Evolutionary conservation across 2,113 vertebrate species (phyloP).

Genomic region (Theristicus caerulescens): DNA sequence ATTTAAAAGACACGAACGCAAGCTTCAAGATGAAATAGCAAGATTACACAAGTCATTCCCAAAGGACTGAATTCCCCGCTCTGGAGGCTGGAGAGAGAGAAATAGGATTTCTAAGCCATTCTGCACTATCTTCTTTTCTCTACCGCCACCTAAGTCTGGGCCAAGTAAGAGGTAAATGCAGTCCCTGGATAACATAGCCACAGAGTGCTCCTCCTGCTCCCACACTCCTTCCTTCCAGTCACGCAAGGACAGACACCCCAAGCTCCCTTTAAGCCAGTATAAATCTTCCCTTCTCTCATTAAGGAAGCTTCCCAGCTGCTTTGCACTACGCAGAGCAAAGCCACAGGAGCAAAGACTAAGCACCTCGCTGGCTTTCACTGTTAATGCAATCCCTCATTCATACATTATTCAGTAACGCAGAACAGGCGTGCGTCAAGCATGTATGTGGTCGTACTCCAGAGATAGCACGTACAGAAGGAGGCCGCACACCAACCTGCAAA

Average conservation of each 20-base stretch:
- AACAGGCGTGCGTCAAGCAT: rapidly evolving
- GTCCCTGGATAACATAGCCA: neutral
- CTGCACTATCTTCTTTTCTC: neutral
- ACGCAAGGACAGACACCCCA: neutral
- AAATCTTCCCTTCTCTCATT: neutral
- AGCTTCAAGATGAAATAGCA: neutral
- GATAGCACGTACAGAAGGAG: neutral
- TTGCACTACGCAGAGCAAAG: neutral
- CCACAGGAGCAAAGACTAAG: neutral
- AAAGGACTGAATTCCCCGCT: neutral
- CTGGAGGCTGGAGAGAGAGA: neutral
- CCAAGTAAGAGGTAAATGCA: neutral
- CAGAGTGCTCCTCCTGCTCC: neutral
- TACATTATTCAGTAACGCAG: neutral
- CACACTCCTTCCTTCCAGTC: neutral
- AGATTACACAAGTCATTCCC: neutral
- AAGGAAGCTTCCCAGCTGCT: neutral
- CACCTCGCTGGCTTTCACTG: neutral
- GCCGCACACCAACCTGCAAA: neutral
- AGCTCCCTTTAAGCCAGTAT: neutral
- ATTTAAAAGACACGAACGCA: rapidly evolving
- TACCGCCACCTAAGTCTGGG: neutral
- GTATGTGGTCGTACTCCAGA: neutral
- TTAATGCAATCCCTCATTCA: neutral
- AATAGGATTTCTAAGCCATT: neutral